These are phyloP conservation scores for Patiria pectinifera DNA, from an alignment of 53 echinoderm and acorn worm species.

Conservation along the genomic window DNA sequence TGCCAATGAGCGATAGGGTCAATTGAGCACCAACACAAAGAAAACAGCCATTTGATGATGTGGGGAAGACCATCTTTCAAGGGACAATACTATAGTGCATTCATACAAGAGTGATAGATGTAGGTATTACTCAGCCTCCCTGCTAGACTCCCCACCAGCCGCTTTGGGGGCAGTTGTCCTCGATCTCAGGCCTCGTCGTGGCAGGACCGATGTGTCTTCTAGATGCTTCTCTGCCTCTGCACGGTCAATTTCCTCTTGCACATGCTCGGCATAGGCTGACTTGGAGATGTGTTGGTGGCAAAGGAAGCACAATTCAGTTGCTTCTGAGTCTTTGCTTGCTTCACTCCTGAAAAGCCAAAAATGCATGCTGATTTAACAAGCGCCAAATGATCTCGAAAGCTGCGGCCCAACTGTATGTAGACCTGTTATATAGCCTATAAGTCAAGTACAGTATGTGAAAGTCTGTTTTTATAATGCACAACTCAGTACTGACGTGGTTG, in stretches of 20 bases:
- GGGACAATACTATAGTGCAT: neutral
- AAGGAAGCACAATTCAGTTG: conserved; percentile 81
- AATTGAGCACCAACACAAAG: too few relatives aligned
- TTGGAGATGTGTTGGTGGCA: conserved; percentile 81
- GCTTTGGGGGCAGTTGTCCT: neutral
- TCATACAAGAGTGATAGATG: conserved; percentile 48
- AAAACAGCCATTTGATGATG: neutral
- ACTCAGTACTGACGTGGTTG: too few relatives aligned
- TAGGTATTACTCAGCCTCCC: conserved; percentile 60
- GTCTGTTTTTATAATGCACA: too few relatives aligned
- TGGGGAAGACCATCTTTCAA: neutral
- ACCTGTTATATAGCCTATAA: too few relatives aligned
- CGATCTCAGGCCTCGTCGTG: conserved; percentile 18
- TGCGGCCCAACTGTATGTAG: too few relatives aligned
- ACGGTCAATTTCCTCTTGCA: conserved; percentile 79
- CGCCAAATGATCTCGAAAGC: neutral
- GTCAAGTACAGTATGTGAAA: too few relatives aligned
- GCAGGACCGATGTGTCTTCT: neutral
- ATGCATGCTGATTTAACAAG: neutral
- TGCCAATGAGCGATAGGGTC: too few relatives aligned
- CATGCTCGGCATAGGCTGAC: conserved; percentile 74
- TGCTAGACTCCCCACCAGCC: conserved; percentile 59
- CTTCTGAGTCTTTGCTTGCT: neutral
- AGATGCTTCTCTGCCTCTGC: conserved; percentile 28
- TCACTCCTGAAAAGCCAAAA: neutral